A percentile compares a stretch with the other conserved stretches of the same genome.
phyloP scores from a whole-genome alignment of 2,113 vertebrate species.

The Solea solea region DNA sequence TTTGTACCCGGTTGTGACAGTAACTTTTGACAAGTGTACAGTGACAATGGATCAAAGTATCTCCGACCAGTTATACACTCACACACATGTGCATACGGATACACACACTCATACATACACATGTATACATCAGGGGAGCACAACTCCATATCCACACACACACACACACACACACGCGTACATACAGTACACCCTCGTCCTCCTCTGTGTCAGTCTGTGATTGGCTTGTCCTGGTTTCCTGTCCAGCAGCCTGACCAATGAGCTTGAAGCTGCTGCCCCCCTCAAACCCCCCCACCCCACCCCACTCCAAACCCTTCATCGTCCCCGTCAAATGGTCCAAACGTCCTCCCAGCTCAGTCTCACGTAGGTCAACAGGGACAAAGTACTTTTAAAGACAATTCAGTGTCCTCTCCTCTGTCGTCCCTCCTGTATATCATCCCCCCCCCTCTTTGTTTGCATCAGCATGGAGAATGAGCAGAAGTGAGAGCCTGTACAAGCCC shows the following conservation, averaged over 20 bases:
- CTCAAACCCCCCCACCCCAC: no score
- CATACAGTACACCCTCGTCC: slow-evolving; percentile 43
- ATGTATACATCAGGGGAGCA: slow-evolving; percentile 25
- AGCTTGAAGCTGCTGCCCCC: slow-evolving; percentile 71
- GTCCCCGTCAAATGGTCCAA: slow-evolving; percentile 12
- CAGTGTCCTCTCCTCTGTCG: slow-evolving; percentile 17
- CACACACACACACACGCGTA: slow-evolving; percentile 52
- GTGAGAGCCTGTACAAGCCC: slow-evolving; percentile 57
- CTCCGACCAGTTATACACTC: slow-evolving; percentile 68
- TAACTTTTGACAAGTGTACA: slow-evolving; percentile 81
- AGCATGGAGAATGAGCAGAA: slow-evolving; percentile 82
- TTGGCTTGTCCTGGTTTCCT: slow-evolving; percentile 70
- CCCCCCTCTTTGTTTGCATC: slow-evolving; percentile 68
- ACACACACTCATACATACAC: slow-evolving; percentile 31
- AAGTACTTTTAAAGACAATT: slow-evolving; percentile 60
- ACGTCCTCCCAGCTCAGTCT: slow-evolving; percentile 50
- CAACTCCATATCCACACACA: slow-evolving; percentile 51
- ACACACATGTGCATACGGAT: slow-evolving; percentile 44
- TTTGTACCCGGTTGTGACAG: slow-evolving; percentile 78
- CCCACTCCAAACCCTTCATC: no score
- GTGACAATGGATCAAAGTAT: slow-evolving; percentile 78
- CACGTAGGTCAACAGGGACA: slow-evolving; percentile 63
- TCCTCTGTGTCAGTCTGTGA: slow-evolving; percentile 76
- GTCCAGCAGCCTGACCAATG: slow-evolving; percentile 72
- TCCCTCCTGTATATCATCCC: slow-evolving; percentile 48